Conservation (phyloP, 1,140 invertebrate species). For the Tetranychus cinnabarinus region DNA sequence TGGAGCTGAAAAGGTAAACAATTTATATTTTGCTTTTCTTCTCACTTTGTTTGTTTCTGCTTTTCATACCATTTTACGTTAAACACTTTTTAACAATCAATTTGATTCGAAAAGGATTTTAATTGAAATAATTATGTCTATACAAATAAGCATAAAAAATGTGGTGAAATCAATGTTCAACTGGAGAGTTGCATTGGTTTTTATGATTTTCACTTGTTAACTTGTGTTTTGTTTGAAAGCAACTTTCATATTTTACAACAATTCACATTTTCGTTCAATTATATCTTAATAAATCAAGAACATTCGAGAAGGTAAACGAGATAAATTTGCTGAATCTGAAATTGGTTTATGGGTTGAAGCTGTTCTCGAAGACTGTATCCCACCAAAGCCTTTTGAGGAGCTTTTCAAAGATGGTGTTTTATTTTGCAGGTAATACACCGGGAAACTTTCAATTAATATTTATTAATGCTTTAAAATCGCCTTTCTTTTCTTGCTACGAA, state of each 20-base stretch:
- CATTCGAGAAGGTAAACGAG: not conserved
- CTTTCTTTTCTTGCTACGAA: not conserved
- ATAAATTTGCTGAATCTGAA: conserved; percentile 5
- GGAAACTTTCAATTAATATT: not conserved
- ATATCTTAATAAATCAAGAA: not conserved
- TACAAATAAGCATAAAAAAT: too few relatives aligned
- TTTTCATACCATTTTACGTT: not conserved
- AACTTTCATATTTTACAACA: too few relatives aligned
- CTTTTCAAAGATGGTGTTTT: conserved; percentile 4
- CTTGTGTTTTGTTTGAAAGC: too few relatives aligned
- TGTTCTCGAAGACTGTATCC: conserved; percentile 3
- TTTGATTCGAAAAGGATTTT: not conserved
- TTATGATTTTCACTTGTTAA: too few relatives aligned
- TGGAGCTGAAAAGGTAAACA: not conserved
- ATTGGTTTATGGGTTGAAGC: conserved; percentile 7
- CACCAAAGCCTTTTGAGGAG: conserved; percentile 6
- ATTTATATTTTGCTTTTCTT: not conserved
- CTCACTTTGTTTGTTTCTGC: not conserved
- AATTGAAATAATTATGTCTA: not conserved
- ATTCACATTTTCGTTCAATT: not conserved
- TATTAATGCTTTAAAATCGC: not conserved
- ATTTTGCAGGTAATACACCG: not conserved
- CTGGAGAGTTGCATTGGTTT: too few relatives aligned
- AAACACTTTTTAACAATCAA: not conserved
- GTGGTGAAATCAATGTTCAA: too few relatives aligned